Evolutionary conservation across 1,140 invertebrate species (phyloP).

Genomic region (Drosophila pectinifera): DNA sequence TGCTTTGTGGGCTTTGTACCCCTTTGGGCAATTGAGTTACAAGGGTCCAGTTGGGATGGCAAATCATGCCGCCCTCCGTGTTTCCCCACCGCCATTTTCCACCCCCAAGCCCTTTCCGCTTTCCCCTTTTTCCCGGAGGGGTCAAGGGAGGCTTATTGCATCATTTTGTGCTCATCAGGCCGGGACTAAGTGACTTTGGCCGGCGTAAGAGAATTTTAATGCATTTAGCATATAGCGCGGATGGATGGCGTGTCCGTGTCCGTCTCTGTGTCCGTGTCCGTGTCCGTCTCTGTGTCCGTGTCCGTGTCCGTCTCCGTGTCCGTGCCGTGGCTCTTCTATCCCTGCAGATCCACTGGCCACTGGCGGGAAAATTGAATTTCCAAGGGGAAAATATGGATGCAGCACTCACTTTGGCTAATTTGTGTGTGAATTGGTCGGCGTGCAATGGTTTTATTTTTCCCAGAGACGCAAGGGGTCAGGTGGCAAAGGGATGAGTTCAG

Average conservation of each 20-base stretch:
- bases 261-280: too few relatives aligned
- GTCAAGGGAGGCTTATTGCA: constrained; percentile 26
- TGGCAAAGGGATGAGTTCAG: neutral
- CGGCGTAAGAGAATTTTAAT: constrained; percentile 49
- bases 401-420: constrained; percentile 55
- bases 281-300: too few relatives aligned
- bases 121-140: neutral
- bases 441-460: constrained; percentile 9
- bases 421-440: constrained; percentile 71
- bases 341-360: neutral
- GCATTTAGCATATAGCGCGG: constrained; percentile 26
- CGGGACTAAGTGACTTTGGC: constrained; percentile 45
- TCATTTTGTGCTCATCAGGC: constrained; percentile 43
- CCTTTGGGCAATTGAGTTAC: neutral
- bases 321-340: neutral
- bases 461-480: too few relatives aligned
- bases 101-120: neutral
- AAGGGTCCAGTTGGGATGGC: neutral
- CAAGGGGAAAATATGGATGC: constrained; percentile 28
- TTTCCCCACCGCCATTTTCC: neutral
- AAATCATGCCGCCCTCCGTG: constrained; percentile 2
- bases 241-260: neutral
- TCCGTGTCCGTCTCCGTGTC: too few relatives aligned
- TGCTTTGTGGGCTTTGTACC: neutral
- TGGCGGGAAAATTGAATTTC: constrained; percentile 35